Evolutionary conservation across 2,797 vertebrate species (phyloP), one percentile per base, ranked within the genome.

Genomic region (Sphenodon punctatus): DNA sequence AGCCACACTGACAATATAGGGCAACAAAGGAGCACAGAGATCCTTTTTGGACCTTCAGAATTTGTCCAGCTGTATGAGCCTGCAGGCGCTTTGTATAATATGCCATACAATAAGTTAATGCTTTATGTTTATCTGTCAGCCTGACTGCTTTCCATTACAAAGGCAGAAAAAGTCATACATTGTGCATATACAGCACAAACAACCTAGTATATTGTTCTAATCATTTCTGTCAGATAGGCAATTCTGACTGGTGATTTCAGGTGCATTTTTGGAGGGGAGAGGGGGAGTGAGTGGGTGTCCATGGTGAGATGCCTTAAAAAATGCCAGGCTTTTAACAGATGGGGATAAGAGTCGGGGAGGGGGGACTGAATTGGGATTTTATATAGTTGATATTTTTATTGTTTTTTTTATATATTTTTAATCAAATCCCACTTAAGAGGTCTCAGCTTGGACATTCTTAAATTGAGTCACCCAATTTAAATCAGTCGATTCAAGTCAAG

Each of bases 1-100:
- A 92, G 76, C 32, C 71, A 25, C 49, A 82, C 48, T 51, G 79
- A 58, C 9, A 63, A 80, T 30, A 49, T 74, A 70, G 67, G 39
- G 59, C 76, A 82, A 76, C 1, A 4, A 70, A 91, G 90, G 67
- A 80, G 5, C 20, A 25, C 49, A 80, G 58, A 74, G 32, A 73
- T 65, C 45, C 41, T 39, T 69, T 80, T 58, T 74, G n/a, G 80
- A 71, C 68, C 68, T 78, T 70, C 25, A 59, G 36, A 78, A 46
- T 23, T 59, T 32, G 63, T 45, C 32, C 27, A 23, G 58, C 64
- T 6, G 51, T 77, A 73, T 30, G 77, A 78, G 84, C 69, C 3
- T 3, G 39, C 66, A 85, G 69, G 51, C 79, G 43, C 75, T 67
- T 10, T 2, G 36, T 22, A 15, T 17, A 12, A 1, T 30, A 73